These are phyloP conservation scores for Aphis gossypii DNA, from an alignment of 1,140 invertebrate species.

Conservation along the genomic window DNA sequence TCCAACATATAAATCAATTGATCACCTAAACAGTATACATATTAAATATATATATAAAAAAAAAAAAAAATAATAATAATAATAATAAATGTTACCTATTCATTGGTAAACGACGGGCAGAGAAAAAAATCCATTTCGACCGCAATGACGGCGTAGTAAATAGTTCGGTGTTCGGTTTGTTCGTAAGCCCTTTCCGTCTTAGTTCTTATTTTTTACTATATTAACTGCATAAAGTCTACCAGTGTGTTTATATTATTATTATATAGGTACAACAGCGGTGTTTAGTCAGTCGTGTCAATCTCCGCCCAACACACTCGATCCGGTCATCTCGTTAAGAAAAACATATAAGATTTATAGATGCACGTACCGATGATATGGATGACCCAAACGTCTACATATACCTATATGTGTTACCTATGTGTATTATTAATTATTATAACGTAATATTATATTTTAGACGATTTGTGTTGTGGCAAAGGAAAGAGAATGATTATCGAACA, in stretches of 20 bases:
- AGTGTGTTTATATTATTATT: background rate
- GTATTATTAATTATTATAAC: background rate
- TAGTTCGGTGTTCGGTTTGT: background rate
- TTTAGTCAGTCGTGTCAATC: conserved; percentile 16
- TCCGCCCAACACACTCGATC: background rate
- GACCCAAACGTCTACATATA: background rate
- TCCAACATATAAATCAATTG: background rate
- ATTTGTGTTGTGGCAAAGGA: background rate
- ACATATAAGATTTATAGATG: background rate
- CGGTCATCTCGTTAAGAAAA: background rate
- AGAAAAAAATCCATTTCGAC: background rate
- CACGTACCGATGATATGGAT: background rate
- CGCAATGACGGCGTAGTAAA: conserved; percentile 3
- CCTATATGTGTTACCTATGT: background rate
- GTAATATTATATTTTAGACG: background rate
- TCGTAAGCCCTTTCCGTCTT: background rate
- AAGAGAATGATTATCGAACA: background rate
- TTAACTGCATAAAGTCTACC: background rate
- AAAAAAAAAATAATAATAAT: no score
- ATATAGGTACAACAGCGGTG: background rate
- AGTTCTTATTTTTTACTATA: background rate
- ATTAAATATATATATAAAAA: no score
- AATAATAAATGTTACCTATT: background rate
- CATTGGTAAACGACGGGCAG: background rate
- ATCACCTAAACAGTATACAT: background rate